Percentiles rank a stretch among this genome's conserved stretches.
phyloP scores from a whole-genome alignment of 2,797 vertebrate species.

The Urosaurus nigricauda region DNA sequence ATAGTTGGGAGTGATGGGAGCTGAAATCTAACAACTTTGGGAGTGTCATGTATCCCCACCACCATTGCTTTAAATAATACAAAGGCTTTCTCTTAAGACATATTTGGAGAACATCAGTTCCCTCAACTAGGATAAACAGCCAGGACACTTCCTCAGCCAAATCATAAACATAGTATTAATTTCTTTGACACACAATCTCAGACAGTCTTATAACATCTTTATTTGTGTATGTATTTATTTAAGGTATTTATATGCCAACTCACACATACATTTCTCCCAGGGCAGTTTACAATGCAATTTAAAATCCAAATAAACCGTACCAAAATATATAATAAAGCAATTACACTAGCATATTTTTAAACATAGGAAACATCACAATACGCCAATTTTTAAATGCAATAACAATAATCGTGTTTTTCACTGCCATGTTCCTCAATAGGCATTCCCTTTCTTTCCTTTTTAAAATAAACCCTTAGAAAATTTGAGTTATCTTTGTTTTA shows the following conservation, averaged over 20 bases:
- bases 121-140: background rate
- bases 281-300: conserved; percentile 1
- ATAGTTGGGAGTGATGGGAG: background rate
- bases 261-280: background rate
- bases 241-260: background rate
- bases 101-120: background rate
- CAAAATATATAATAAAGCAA: background rate
- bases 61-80: background rate
- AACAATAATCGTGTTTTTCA: no score
- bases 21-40: background rate
- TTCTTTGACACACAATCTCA: background rate
- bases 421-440: no score
- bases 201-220: background rate
- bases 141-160: background rate
- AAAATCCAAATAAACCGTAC: background rate
- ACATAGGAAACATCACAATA: background rate
- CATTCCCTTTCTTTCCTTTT: no score
- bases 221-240: background rate
- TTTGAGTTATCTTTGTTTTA: no score
- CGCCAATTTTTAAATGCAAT: background rate
- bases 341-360: background rate
- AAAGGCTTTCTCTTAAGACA: background rate
- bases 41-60: no score
- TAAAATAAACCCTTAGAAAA: no score
- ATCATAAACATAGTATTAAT: background rate